Evolutionary conservation across 2,888 invertebrate species (phyloP).

Genomic region (Drosophila buzzatii): DNA sequence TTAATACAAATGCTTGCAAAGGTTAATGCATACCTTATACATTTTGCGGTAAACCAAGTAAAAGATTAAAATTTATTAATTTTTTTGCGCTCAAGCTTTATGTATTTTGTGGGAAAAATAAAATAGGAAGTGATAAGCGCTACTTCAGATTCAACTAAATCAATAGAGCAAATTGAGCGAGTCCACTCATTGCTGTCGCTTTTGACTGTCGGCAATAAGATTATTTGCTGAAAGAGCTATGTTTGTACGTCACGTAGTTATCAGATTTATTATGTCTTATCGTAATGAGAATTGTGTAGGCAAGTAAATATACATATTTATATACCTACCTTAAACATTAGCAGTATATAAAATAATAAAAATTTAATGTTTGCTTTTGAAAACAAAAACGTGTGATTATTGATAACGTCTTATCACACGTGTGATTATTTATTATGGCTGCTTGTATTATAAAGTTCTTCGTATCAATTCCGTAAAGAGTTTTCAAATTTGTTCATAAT

Average conservation of each 20-base stretch:
- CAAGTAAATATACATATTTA: background rate
- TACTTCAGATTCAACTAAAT: background rate
- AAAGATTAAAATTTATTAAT: background rate
- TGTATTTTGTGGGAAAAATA: background rate
- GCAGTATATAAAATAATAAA: constrained; percentile 14
- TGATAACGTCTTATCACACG: background rate
- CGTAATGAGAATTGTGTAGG: background rate
- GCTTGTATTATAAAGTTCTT: background rate
- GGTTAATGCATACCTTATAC: background rate
- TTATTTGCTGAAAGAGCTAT: background rate
- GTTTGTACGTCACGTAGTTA: constrained; percentile 6
- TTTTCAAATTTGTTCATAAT: constrained; percentile 50
- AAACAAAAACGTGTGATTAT: constrained; percentile 6
- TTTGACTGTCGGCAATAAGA: background rate
- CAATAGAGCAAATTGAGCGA: background rate
- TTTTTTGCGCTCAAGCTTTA: background rate
- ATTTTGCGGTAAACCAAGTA: too few species aligned
- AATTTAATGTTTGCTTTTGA: background rate
- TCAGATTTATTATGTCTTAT: constrained; percentile 10
- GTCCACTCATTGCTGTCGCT: background rate
- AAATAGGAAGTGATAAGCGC: background rate
- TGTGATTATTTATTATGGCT: background rate
- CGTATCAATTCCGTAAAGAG: background rate
- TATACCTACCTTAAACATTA: background rate
- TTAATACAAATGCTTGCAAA: too few species aligned